Evolutionary conservation across 2,113 vertebrate genomes (phyloP), one percentile per base, ranked within the genome.

Genomic region (Calyptomena viridis): DNA sequence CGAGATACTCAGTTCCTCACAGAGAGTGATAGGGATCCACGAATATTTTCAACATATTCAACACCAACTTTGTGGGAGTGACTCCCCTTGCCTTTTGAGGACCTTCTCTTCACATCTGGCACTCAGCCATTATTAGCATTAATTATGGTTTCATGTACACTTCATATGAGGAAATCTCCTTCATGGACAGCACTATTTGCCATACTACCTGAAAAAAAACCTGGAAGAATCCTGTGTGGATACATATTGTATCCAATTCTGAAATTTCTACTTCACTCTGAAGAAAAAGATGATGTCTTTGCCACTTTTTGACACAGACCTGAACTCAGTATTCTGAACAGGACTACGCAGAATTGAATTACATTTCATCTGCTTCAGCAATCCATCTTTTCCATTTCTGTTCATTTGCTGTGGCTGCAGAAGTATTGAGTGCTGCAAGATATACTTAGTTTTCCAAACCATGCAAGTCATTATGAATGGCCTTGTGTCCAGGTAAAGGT

Each of bases 401-500:
- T 93, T 97, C 97, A 94, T 97, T 97, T 97, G 93, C 96, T 84
- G 93, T 84, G 94, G 93, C 80, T 94, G 95, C 91, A 94, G 60
- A 97, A 95, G 95, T 97, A 96, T 95, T 94, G 95, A 97, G 94
- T 96, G 93, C 84, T 94, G 77, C 55, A 50, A 95, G 96, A 97
- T 90, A 97, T 81, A 95, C 97, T 96, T 96, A 96, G 97, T 96
- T 98, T 97, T 94, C 95, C 95, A 97, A 97, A 95, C 94, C 90
- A 56, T 90, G 94, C 87, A 95, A 97, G 97, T 98, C 97, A 97
- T 98, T 98, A 98, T 97, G 97, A 98, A 98, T 98, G 98, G 98
- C 97, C 97, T 98, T 97, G 95, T 97, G 98, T 97, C 97, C 97
- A 98, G 98, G 97, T 97, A 98, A 97, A 98, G 98, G 98, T 98